Base-by-base conservation (phyloP, 2,797 vertebrate genomes). In the Alosa sapidissima region DNA sequence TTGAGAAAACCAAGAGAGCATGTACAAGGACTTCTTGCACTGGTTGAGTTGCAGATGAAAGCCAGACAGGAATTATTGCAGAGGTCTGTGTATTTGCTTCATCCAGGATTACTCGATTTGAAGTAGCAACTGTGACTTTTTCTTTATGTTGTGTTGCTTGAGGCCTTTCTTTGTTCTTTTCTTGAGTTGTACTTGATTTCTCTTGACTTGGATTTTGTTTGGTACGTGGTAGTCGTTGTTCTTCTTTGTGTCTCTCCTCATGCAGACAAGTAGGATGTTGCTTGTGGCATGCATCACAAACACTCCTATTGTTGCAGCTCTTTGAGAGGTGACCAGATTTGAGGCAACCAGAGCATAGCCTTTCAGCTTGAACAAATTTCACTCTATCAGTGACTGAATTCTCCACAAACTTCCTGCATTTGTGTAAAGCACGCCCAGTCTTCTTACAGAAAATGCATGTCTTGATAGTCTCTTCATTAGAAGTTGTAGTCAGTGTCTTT, bases 321-420 rank as follows among this genome's bases (percentile, higher is more conserved):
- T 87, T 89, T 68, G 87, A 87, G 5, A 24, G 5, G 2, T 90
- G 86, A 1, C 89, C 83, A 28, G 72, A 6, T 16, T 87, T 85
- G 0, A 91, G 88, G 49, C 85, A 90, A 72, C 87, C 85, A 81
- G 90, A 90, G 75, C 89, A 89, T 1, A 89, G 19, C 14, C 9
- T 89, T 81, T 91, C 81, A 3, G 2, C 24, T 85, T 85, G 68
- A 45, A 90, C 54, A 58, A 88, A 91, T 6, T 85, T 87, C 0
- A 88, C 28, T 88, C 86, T 87, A 5, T 90, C 88, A 51, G 82
- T 0, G 16, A 89, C 33, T 51, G 6, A 16, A 0, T 86, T 85
- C 3, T 88, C 28, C 45, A 81, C 14, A n/a, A 90, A 87, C 36
- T 8, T 86, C 1, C 33, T 84, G 41, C 78, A 88, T 84, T 65